A percentile compares a stretch with the other conserved stretches of the same genome.
Conservation (phyloP, 2,797 vertebrate genomes). For the Clamator glandarius region DNA sequence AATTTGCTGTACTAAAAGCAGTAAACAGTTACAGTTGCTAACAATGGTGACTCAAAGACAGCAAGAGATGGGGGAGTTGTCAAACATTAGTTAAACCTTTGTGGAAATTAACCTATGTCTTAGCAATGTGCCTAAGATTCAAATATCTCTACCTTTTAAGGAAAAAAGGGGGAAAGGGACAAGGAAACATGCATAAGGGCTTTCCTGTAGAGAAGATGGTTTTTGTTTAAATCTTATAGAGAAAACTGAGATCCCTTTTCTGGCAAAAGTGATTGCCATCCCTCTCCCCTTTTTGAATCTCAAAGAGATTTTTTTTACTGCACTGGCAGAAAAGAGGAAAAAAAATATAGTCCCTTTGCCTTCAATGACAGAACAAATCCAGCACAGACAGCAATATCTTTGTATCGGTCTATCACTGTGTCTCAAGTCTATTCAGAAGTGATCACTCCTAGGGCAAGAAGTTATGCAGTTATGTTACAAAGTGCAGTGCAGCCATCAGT, state of each 20-base stretch:
- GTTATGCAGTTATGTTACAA: background rate
- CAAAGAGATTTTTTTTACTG: background rate
- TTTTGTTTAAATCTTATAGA: background rate
- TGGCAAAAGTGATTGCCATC: background rate
- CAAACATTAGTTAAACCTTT: background rate
- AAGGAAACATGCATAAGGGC: background rate
- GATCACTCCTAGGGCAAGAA: background rate
- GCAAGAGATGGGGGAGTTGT: background rate
- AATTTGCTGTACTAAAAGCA: background rate
- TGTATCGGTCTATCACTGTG: background rate
- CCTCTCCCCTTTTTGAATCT: background rate
- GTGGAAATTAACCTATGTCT: background rate
- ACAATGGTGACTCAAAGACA: background rate
- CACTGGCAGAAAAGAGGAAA: background rate
- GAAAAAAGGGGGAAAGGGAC: background rate
- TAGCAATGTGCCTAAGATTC: background rate
- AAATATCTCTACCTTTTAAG: background rate
- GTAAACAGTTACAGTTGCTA: background rate
- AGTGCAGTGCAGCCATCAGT: background rate
- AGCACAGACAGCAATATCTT: background rate
- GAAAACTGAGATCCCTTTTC: background rate
- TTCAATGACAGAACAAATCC: background rate
- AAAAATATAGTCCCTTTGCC: background rate
- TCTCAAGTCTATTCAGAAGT: background rate
- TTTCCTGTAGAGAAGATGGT: background rate